A percentile compares a stretch with the other conserved stretches of the same genome.
Evolutionary conservation across 2,113 vertebrate species (phyloP).

Genomic region (Tympanuchus pallidicinctus): DNA sequence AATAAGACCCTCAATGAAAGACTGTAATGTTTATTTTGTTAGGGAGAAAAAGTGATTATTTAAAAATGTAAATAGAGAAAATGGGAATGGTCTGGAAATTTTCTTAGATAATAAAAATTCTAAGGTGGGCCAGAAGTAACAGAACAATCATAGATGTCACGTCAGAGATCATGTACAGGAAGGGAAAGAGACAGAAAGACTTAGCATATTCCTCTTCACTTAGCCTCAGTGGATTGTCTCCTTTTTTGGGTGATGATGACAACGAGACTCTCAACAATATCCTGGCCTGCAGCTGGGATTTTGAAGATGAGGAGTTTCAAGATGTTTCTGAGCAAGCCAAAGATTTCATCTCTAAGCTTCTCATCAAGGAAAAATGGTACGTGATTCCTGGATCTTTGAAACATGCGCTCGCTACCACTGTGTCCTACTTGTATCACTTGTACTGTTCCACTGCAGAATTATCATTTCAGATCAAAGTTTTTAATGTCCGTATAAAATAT

Average conservation of each 20-base stretch:
- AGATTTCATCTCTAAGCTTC: slow-evolving; percentile 94
- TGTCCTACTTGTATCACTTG: neutral
- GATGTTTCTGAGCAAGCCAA: slow-evolving; percentile 91
- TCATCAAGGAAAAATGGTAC: slow-evolving; percentile 97
- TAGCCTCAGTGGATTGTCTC: slow-evolving; percentile 94
- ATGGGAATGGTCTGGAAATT: neutral
- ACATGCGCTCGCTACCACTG: neutral
- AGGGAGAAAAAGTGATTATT: neutral
- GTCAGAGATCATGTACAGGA: neutral
- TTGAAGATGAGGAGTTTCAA: slow-evolving; percentile 92
- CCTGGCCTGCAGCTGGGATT: slow-evolving; percentile 92
- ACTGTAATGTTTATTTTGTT: neutral
- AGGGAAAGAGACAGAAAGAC: neutral
- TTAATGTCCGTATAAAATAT: neutral
- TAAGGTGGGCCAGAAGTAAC: neutral
- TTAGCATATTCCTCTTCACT: slow-evolving; percentile 2
- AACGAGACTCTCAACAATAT: slow-evolving; percentile 96
- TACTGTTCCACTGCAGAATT: neutral
- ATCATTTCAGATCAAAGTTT: neutral
- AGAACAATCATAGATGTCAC: neutral
- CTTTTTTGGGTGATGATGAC: slow-evolving; percentile 94
- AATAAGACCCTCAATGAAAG: neutral
- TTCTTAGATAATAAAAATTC: neutral
- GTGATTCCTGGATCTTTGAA: neutral
- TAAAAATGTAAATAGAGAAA: neutral